phyloP scores from a whole-genome alignment of 2,113 vertebrate species.

The Hippocampus mohnikei region DNA sequence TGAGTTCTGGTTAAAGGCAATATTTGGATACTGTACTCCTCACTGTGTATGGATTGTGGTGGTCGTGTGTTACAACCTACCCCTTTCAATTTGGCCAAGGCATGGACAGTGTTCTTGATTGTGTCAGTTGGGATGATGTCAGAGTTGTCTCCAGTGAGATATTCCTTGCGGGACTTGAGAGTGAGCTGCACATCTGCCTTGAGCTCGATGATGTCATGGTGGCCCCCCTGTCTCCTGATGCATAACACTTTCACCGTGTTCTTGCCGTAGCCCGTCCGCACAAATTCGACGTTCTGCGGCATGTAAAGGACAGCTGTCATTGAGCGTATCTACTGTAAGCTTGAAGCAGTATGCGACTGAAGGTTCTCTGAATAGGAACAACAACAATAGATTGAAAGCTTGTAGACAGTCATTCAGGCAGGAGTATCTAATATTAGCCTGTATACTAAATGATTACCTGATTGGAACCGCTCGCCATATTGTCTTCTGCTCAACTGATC shows the following conservation, averaged over 20 bases:
- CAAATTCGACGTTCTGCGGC: slow-evolving; percentile 83
- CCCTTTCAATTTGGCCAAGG: slow-evolving; percentile 86
- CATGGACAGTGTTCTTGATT: slow-evolving; percentile 91
- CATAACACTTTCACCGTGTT: slow-evolving; percentile 84
- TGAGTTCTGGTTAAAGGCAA: not conserved
- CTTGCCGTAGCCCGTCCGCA: slow-evolving; percentile 89
- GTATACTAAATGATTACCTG: slow-evolving; percentile 49
- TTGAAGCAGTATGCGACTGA: not conserved
- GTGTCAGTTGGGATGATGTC: slow-evolving; percentile 95
- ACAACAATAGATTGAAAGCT: not conserved
- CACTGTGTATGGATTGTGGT: not conserved
- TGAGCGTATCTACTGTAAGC: not conserved
- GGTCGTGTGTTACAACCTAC: slow-evolving; percentile 67
- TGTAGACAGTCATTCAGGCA: not conserved
- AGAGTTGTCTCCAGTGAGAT: slow-evolving; percentile 83
- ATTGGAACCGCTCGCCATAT: slow-evolving; percentile 56
- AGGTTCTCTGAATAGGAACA: not conserved
- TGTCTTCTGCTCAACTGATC: slow-evolving; percentile 9
- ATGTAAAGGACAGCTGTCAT: not conserved
- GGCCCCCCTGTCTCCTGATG: slow-evolving; percentile 75
- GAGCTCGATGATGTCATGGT: slow-evolving; percentile 83
- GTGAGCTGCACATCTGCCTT: slow-evolving; percentile 82
- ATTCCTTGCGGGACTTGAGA: slow-evolving; percentile 82
- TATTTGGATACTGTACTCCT: not conserved
- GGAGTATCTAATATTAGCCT: not conserved